These are phyloP conservation scores for rat (Rattus norvegicus) DNA, from an alignment of 2,113 vertebrate species.

Conservation along the genomic window DNA sequence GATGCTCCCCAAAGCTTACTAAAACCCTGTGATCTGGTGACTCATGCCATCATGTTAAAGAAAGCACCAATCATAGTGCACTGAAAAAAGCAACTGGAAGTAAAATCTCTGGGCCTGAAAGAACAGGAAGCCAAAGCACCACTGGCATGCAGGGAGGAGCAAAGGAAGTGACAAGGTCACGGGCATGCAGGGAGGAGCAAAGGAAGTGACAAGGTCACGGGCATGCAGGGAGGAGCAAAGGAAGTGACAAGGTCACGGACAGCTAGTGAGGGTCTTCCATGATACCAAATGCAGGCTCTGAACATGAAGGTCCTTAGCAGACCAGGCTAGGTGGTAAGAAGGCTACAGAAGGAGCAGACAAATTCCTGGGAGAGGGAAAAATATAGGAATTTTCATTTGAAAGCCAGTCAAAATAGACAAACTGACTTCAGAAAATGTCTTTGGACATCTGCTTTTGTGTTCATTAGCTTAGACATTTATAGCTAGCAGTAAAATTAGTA, in stretches of 20 bases:
- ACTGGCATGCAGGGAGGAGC: constrained; percentile 77
- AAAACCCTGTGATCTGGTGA: constrained; percentile 57
- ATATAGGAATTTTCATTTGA: constrained; percentile 26
- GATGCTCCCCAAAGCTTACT: constrained; percentile 57
- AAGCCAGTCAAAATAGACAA: constrained; percentile 56
- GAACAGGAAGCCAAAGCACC: constrained; percentile 69
- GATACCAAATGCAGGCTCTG: not conserved
- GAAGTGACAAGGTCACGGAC: constrained; percentile 59
- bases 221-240: constrained; percentile 78
- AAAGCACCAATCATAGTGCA: constrained; percentile 46
- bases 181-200: constrained; percentile 77
- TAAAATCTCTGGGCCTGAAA: constrained; percentile 73
- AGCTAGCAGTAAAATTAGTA: constrained; percentile 40
- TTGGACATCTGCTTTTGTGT: constrained; percentile 36
- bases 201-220: constrained; percentile 65
- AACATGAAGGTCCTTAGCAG: constrained; percentile 46
- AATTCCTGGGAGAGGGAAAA: constrained; percentile 56
- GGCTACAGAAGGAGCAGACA: constrained; percentile 84
- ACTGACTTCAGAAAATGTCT: not conserved
- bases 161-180: constrained; percentile 72
- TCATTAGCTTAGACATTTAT: constrained; percentile 7
- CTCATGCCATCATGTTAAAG: constrained; percentile 42
- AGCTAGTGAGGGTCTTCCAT: not conserved
- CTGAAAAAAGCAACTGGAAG: constrained; percentile 69
- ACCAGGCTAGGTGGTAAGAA: not conserved